A percentile compares a stretch with the other conserved stretches of the same genome.
Evolutionary conservation across 2,113 vertebrate genomes (phyloP).

Genomic region (Rhea pennata): DNA sequence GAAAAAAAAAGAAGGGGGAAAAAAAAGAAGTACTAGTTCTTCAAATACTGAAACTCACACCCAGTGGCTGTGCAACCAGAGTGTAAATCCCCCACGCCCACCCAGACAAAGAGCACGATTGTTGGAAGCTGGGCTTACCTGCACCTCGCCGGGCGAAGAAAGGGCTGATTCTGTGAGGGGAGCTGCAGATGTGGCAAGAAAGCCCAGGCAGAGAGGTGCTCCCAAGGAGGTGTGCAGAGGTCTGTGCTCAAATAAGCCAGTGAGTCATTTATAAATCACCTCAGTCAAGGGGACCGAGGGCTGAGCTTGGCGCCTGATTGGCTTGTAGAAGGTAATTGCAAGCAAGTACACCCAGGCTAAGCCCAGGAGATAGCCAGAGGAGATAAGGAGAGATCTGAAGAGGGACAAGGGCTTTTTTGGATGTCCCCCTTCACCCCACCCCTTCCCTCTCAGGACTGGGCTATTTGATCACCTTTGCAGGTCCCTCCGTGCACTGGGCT

Average conservation of each 20-base stretch:
- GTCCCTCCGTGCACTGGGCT: constrained; percentile 61
- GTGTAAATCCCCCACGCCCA: constrained; percentile 69
- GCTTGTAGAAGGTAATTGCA: constrained; percentile 77
- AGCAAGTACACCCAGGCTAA: constrained; percentile 77
- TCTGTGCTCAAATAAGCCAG: constrained; percentile 73
- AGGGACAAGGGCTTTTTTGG: constrained; percentile 77
- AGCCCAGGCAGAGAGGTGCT: constrained; percentile 69
- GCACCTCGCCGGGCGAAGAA: constrained; percentile 40
- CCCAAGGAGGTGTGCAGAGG: constrained; percentile 63
- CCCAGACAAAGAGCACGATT: constrained; percentile 73
- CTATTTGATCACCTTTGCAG: constrained; percentile 79
- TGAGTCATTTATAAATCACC: constrained; percentile 86
- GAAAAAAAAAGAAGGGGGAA: neutral
- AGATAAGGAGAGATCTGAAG: constrained; percentile 82
- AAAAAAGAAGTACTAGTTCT: constrained; percentile 22
- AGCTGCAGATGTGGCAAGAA: constrained; percentile 70
- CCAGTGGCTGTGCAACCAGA: constrained; percentile 58
- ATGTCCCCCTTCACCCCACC: constrained; percentile 56
- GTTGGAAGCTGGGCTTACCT: constrained; percentile 69
- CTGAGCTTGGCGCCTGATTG: constrained; percentile 81
- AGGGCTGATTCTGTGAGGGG: constrained; percentile 40
- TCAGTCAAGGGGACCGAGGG: constrained; percentile 76
- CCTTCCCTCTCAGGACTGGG: constrained; percentile 8
- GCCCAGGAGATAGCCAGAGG: constrained; percentile 78
- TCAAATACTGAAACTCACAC: constrained; percentile 63